Base-by-base conservation (phyloP, 2,888 invertebrate species). In the Dynastes maya region DNA sequence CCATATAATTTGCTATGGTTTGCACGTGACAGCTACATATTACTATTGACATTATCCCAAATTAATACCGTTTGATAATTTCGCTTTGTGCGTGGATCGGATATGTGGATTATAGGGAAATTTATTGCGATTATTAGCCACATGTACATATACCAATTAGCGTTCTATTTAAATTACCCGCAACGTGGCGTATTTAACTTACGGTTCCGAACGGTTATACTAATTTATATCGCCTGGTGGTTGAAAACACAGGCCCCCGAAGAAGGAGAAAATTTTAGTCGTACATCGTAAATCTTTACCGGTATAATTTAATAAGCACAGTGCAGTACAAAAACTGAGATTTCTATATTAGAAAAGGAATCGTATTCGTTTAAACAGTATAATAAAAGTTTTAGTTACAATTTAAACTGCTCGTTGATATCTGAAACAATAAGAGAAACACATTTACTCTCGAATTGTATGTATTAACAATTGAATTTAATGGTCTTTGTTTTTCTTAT, bases 111-210 rank as follows among this genome's bases (percentile, higher is more conserved):
- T 51, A 49, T 40, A 11, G 16, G 11, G 13, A 51, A 68, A 68
- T 68, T 68, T 68, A 68, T 68, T 49, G 40, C 68, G 1, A 51
- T 68, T 68, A 68, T 68, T 68, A 68, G 49, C 68, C 29, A 6
- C 68, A 68, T 68, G 22, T 27, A 68, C 45, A 61, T 29, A 51
- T 51, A 51, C 68, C 51, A 68, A 68, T 68, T 68, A 68, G 53
- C 49, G n/a, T 29, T 29, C 51, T n/a, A 68, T 68, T 68, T 68
- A 68, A 68, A 68, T 68, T 29, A 51, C 68, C 68, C 51, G 13
- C 22, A 51, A 51, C 27, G 51, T 27, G 40, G 51, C 29, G 27
- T 51, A 51, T n/a, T 27, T 27, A 22, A 53, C 51, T 53, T 68
- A 68, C 13, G 49, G 27, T 22, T 8, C 3, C 22, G n/a, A 68